phyloP scores from a whole-genome alignment of 1,140 invertebrate species.

The Protaetia brevitarsis region DNA sequence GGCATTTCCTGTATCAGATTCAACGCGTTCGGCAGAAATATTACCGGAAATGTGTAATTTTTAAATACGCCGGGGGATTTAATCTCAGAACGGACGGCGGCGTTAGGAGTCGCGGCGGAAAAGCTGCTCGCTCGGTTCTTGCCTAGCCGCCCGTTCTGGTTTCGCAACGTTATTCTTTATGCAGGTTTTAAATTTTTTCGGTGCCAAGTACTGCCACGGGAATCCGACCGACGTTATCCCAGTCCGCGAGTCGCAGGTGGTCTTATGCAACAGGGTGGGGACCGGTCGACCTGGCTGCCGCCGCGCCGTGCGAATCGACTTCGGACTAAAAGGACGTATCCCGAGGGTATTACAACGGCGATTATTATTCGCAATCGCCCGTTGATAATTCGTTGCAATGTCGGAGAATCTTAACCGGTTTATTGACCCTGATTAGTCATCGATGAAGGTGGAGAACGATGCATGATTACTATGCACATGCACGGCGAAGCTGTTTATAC shows the following conservation, averaged over 20 bases:
- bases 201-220: not conserved
- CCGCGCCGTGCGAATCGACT: not conserved
- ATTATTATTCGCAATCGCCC: constrained; percentile 6
- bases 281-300: no score
- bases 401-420: constrained; percentile 4
- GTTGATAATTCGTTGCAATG: not conserved
- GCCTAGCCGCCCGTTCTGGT: not conserved
- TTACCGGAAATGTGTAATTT: not conserved
- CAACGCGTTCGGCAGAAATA: not conserved
- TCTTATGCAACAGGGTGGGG: not conserved
- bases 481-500: not conserved
- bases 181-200: not conserved
- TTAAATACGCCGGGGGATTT: not conserved
- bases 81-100: not conserved
- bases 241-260: not conserved
- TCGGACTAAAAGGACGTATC: not conserved
- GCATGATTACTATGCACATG: not conserved
- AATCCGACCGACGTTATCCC: not conserved
- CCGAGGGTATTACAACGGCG: not conserved
- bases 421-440: constrained; percentile 14
- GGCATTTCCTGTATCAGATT: not conserved
- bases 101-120: not conserved
- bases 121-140: not conserved
- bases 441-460: not conserved
- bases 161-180: constrained; percentile 7